Conservation (phyloP, 2,113 vertebrate genomes). For the Colossoma macropomum region DNA sequence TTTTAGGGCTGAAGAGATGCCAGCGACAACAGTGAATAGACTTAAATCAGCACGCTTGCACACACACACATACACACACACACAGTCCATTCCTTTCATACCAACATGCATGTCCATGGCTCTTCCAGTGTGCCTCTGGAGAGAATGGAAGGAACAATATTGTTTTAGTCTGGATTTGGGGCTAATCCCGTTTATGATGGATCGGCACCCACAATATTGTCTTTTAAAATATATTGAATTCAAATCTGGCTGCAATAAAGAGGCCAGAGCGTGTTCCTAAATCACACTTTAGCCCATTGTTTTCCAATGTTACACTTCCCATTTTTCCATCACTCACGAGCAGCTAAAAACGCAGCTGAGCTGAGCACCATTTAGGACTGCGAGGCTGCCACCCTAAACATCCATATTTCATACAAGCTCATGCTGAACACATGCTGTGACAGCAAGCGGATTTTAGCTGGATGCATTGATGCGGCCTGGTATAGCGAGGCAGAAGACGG, state of each 20-base stretch:
- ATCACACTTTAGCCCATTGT: neutral
- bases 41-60: conserved; percentile 45
- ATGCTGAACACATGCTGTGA: conserved; percentile 1
- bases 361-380: neutral
- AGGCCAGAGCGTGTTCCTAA: neutral
- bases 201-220: conserved; percentile 13
- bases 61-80: conserved; percentile 10
- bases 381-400: neutral
- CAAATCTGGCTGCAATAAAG: conserved; percentile 18
- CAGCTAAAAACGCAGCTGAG: neutral
- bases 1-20: conserved; percentile 55
- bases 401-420: conserved; percentile 3
- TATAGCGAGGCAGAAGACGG: neutral
- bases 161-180: conserved; percentile 54
- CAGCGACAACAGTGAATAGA: conserved; percentile 54
- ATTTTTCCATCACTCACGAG: neutral
- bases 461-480: neutral
- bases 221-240: conserved; percentile 38
- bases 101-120: conserved; percentile 46
- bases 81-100: conserved; percentile 48
- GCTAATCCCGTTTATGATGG: conserved; percentile 49
- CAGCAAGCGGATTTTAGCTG: neutral
- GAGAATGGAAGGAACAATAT: conserved; percentile 42
- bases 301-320: neutral
- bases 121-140: conserved; percentile 41